Conservation (phyloP, 2,113 vertebrate species). For the Blennius ocellaris region DNA sequence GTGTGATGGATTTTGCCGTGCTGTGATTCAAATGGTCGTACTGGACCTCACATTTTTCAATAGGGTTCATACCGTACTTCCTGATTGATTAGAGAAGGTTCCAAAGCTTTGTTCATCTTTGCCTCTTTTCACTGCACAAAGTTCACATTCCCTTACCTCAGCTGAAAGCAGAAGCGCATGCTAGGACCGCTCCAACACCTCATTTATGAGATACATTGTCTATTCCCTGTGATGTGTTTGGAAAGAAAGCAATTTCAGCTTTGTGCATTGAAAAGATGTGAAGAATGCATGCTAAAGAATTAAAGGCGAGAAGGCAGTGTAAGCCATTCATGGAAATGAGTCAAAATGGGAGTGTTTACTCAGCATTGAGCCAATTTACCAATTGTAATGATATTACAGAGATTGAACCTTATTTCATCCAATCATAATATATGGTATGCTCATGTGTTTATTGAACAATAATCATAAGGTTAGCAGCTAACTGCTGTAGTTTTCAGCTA, state of each 20-base stretch:
- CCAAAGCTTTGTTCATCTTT: slow-evolving; percentile 81
- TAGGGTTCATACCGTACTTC: slow-evolving; percentile 88
- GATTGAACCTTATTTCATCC: background rate
- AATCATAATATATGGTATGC: background rate
- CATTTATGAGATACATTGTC: slow-evolving; percentile 50
- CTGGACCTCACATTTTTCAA: slow-evolving; percentile 83
- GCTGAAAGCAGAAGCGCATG: slow-evolving; percentile 52
- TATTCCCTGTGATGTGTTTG: slow-evolving; percentile 64
- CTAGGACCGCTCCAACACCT: slow-evolving; percentile 49
- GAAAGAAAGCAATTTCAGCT: slow-evolving; percentile 63
- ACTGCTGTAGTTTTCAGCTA: slow-evolving; percentile 38
- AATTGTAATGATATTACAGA: slow-evolving; percentile 22
- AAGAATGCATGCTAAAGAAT: slow-evolving; percentile 77
- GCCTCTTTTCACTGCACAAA: slow-evolving; percentile 85
- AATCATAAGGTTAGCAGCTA: slow-evolving; percentile 7
- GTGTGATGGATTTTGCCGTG: slow-evolving; percentile 46
- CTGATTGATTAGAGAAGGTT: slow-evolving; percentile 75
- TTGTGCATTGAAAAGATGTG: slow-evolving; percentile 83
- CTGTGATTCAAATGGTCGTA: slow-evolving; percentile 65
- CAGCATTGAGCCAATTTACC: slow-evolving; percentile 29
- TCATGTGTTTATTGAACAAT: slow-evolving; percentile 42
- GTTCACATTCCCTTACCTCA: slow-evolving; percentile 67
- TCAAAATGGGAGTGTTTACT: slow-evolving; percentile 79
- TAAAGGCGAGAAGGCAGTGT: slow-evolving; percentile 86
- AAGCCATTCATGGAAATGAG: slow-evolving; percentile 77